Evolutionary conservation across 1,140 invertebrate genomes (phyloP).

Genomic region (Bombyx mori): ASM3026992v2 NC_085126.1:4611001-4611500

Average conservation of each 20-base stretch:
- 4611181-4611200: slow-evolving; percentile 13
- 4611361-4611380: slow-evolving; percentile 69
- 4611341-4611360: slow-evolving; percentile 71
- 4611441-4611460: neutral
- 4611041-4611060: slow-evolving; percentile 45
- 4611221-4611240: neutral
- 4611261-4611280: slow-evolving; percentile 62
- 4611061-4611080: slow-evolving; percentile 44
- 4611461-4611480: neutral
- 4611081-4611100: slow-evolving; percentile 54
- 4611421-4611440: slow-evolving; percentile 31
- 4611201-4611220: too few species aligned
- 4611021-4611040: slow-evolving; percentile 53
- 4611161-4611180: slow-evolving; percentile 46
- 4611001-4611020: slow-evolving; percentile 64
- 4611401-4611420: slow-evolving; percentile 37
- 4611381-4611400: slow-evolving; percentile 70
- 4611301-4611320: slow-evolving; percentile 29
- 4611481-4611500: neutral
- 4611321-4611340: slow-evolving; percentile 64
- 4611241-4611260: slow-evolving; percentile 50
- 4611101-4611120: slow-evolving; percentile 70
- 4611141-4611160: slow-evolving; percentile 55
- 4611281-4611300: slow-evolving; percentile 38
- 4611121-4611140: slow-evolving; percentile 67